These are phyloP conservation scores for Seriola dumerili DNA, from an alignment of 2,113 vertebrate species.

Conservation along the genomic window DNA sequence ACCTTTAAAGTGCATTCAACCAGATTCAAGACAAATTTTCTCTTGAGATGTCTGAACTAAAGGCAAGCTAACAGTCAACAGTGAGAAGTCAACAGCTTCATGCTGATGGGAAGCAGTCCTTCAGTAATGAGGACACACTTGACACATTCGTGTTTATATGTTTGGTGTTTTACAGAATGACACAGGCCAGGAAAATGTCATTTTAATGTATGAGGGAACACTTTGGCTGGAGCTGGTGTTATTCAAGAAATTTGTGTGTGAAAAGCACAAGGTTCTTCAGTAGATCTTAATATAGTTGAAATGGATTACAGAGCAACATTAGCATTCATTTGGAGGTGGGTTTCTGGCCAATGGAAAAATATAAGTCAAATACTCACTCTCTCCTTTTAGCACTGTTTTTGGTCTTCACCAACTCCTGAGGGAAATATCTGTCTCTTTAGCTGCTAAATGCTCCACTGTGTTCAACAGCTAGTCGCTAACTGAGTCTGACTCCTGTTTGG, in stretches of 20 bases:
- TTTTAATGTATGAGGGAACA: neutral
- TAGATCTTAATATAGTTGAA: neutral
- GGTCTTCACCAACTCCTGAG: neutral
- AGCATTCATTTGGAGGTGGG: neutral
- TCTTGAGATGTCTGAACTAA: conserved; percentile 47
- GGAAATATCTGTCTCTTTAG: neutral
- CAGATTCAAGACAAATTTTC: conserved; percentile 60
- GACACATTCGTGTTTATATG: neutral
- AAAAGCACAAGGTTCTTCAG: neutral
- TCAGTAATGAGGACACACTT: neutral
- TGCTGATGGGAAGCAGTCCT: neutral
- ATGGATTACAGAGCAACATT: neutral
- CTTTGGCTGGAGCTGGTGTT: neutral
- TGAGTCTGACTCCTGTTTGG: neutral
- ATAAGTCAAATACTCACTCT: neutral
- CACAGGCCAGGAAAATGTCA: neutral
- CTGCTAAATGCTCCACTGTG: neutral
- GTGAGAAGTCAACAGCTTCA: conserved; percentile 1
- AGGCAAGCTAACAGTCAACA: conserved; percentile 37
- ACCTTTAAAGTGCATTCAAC: conserved; percentile 72
- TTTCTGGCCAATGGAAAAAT: neutral
- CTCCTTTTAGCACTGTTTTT: neutral
- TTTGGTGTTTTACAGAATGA: neutral
- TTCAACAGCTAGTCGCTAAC: no score
- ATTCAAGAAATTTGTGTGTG: neutral